Conservation (phyloP, 2,797 vertebrate genomes). For the Helostoma temminkii region DNA sequence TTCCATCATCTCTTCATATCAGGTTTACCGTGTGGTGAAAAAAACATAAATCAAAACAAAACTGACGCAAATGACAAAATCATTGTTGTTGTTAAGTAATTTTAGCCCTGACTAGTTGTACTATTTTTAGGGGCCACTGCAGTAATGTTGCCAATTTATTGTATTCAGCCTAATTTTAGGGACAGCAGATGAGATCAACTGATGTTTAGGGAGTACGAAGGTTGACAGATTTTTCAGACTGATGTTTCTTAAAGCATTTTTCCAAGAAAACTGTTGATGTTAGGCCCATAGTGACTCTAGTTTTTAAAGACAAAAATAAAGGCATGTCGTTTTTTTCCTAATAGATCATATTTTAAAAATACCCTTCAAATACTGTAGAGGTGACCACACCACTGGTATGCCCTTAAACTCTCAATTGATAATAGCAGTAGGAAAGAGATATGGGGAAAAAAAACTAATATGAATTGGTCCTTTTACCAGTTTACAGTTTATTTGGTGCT, state of each 20-base stretch:
- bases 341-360: slow-evolving; percentile 19
- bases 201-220: slow-evolving; percentile 16
- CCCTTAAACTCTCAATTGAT: slow-evolving; percentile 12
- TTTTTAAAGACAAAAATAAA: slow-evolving; percentile 66
- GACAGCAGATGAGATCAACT: slow-evolving; percentile 32
- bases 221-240: slow-evolving; percentile 45
- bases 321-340: slow-evolving; percentile 19
- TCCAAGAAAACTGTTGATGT: slow-evolving; percentile 19
- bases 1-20: slow-evolving; percentile 1
- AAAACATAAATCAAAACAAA: slow-evolving; percentile 25
- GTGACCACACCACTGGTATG: no score
- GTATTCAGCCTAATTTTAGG: slow-evolving; percentile 63
- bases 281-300: slow-evolving; percentile 9
- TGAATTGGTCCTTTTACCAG: no score
- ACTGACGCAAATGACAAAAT: slow-evolving; percentile 31
- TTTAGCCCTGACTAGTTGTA: slow-evolving; percentile 30
- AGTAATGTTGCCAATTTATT: no score
- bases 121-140: slow-evolving; percentile 20
- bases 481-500: no score
- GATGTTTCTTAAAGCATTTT: slow-evolving; percentile 30
- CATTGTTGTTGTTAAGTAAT: slow-evolving; percentile 25
- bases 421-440: background rate
- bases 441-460: no score
- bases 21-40: background rate
- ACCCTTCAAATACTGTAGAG: slow-evolving; percentile 25